Conservation (phyloP, 2,888 invertebrate species). For the Nemotelus nigrinus region DNA sequence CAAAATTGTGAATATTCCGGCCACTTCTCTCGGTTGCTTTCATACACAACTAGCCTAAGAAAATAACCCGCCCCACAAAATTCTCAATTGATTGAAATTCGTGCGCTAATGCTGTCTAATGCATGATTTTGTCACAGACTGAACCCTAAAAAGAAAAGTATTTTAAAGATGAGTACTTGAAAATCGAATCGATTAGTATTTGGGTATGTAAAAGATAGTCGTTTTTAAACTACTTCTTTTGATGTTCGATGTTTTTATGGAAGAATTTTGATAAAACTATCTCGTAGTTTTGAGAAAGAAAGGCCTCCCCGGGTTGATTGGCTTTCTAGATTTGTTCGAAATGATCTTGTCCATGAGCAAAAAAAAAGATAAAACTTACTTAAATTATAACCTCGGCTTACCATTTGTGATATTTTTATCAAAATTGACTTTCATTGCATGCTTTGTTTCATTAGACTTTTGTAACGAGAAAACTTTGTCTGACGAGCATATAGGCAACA, state of each 20-base stretch:
- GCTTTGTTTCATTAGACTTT: slow-evolving; percentile 36
- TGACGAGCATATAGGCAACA: slow-evolving; percentile 37
- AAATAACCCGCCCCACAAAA: slow-evolving; percentile 14
- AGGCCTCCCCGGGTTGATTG: too few species aligned
- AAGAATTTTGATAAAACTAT: slow-evolving; percentile 40
- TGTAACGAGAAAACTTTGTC: slow-evolving; percentile 8
- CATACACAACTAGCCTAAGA: neutral
- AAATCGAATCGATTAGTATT: slow-evolving; percentile 49
- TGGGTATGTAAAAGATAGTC: slow-evolving; percentile 40
- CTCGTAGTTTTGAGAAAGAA: neutral
- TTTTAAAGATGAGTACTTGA: slow-evolving; percentile 37
- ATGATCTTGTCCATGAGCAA: too few species aligned
- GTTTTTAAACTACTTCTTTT: slow-evolving; percentile 26
- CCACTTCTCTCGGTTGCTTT: slow-evolving; percentile 2
- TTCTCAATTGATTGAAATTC: neutral
- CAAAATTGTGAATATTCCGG: slow-evolving; percentile 25
- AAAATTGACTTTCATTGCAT: slow-evolving; percentile 27
- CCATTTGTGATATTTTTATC: slow-evolving; percentile 16
- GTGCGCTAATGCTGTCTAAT: neutral
- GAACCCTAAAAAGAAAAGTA: slow-evolving; percentile 27
- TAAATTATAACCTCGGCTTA: too few species aligned
- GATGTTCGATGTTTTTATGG: slow-evolving; percentile 14
- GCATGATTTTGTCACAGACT: slow-evolving; percentile 42
- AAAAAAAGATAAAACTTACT: too few species aligned
- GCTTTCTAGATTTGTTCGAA: too few species aligned